Base-by-base conservation (phyloP, 2,797 vertebrate genomes). In the Furcifer pardalis region DNA sequence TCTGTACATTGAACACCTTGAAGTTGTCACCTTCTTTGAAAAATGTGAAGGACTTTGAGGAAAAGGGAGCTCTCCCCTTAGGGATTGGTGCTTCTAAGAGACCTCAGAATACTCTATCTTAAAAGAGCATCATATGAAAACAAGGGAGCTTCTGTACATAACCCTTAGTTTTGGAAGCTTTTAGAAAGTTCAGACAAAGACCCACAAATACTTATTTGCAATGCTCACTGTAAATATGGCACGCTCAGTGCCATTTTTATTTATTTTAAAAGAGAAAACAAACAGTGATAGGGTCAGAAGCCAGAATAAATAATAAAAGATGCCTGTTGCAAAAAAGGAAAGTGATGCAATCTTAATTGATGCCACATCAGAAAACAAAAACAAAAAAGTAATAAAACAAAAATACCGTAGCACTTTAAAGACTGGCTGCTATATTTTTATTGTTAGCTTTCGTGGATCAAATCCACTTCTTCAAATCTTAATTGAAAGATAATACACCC, bases 261-360 rank as follows among this genome's bases (percentile, higher is more conserved):
- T 60, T 88, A 90, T 91, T 76, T 91, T 81, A 42, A 90, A 92
- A 87, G 49, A 82, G 79, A 69, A 94, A 93, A 87, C 82, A 91
- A 79, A 88, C 90, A 91, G 91, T 89, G 89, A 81, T 46, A 92
- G 49, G 7, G 30, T 81, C 86, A 93, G 89, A 90, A 90, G 84
- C 69, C 79, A 72, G 80, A 89, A 91, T 87, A 87, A 89, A 93
- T 40, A 73, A 87, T 86, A 91, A 77, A 89, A 84, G 81, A 82
- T 80, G 90, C 89, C 91, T 89, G 86, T 74, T 86, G 77, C 2
- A 65, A 79, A 63, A 90, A 46, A 7, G 15, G 52, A 9, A 94
- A 92, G 89, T 17, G 79, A 71, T 49, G 92, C 87, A 83, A 89
- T n/a, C 40, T 87, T 37, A 68, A 87, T 17, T 15, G 65, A 78